Percentiles rank a stretch among this genome's conserved stretches.
phyloP scores from a whole-genome alignment of 2,888 invertebrate genomes.

The Cepaea hortensis region DNA sequence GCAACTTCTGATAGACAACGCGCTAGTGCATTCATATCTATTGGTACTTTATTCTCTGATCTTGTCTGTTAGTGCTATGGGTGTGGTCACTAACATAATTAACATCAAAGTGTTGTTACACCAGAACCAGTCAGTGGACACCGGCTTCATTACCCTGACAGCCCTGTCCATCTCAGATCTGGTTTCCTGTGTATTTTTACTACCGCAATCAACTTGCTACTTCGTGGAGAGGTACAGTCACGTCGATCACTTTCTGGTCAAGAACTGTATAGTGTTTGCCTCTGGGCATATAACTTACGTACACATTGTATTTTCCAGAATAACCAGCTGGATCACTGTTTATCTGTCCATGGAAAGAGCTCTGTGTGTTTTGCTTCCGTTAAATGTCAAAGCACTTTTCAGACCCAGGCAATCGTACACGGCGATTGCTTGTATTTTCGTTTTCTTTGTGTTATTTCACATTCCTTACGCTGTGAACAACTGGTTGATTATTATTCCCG shows the following conservation, averaged over 20 bases:
- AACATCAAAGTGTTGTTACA: background rate
- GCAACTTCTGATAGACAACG: too few relatives aligned
- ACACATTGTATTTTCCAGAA: background rate
- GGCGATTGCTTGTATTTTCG: too few relatives aligned
- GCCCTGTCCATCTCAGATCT: background rate
- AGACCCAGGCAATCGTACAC: too few relatives aligned
- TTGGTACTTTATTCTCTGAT: background rate
- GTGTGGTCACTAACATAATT: background rate
- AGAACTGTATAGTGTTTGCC: background rate
- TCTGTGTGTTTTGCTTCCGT: too few relatives aligned
- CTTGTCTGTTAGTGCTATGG: background rate
- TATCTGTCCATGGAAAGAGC: background rate
- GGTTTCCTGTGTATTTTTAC: background rate
- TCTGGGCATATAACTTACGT: background rate
- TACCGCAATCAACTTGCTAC: background rate
- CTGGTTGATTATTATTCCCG: too few relatives aligned
- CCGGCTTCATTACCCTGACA: background rate
- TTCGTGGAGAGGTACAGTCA: background rate
- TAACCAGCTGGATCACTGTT: constrained; percentile 5
- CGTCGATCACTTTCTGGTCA: background rate
- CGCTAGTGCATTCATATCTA: background rate
- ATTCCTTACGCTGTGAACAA: too few relatives aligned
- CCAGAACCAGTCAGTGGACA: background rate
- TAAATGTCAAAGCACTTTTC: too few relatives aligned
- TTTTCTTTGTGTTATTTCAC: too few relatives aligned